phyloP scores from a whole-genome alignment of 2,888 invertebrate genomes.

The Chromoteleia sp. region DNA sequence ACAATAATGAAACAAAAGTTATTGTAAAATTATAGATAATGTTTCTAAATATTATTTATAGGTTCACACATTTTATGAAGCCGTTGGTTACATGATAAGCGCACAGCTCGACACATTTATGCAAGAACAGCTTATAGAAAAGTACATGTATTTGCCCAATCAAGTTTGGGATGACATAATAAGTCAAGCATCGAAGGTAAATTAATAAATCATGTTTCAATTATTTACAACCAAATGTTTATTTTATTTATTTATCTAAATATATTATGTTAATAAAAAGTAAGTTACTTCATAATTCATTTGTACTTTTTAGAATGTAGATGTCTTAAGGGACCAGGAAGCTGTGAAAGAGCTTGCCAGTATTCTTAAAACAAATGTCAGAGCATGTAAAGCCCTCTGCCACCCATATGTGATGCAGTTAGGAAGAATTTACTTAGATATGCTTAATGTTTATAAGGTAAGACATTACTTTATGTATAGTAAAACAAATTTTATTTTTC shows the following conservation, averaged over 20 bases:
- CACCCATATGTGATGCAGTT: conserved; percentile 98
- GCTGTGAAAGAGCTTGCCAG: conserved; percentile 98
- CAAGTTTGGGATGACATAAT: conserved; percentile 99
- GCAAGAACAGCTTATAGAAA: conserved; percentile 97
- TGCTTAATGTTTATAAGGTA: conserved; percentile 98
- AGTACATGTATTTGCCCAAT: conserved; percentile 99
- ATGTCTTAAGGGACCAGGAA: conserved; percentile 97
- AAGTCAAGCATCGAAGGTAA: conserved; percentile 94
- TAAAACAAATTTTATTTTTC: not conserved
- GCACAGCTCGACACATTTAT: conserved; percentile 96
- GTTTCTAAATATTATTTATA: conserved; percentile 69
- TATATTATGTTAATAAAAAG: not conserved
- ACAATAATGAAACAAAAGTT: too few species aligned
- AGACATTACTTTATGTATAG: conserved; percentile 11
- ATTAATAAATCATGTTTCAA: conserved; percentile 26
- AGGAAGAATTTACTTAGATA: conserved; percentile 98
- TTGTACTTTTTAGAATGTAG: conserved; percentile 89
- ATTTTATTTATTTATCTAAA: too few species aligned
- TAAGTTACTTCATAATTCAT: not conserved
- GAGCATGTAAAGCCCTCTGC: conserved; percentile 99
- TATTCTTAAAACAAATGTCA: conserved; percentile 99
- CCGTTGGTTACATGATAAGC: conserved; percentile 99
- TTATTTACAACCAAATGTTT: too few species aligned
- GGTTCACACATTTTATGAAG: conserved; percentile 99
- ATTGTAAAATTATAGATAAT: conserved; percentile 8